Evolutionary conservation across 1,140 invertebrate genomes (phyloP).

Genomic region (Bilobella aurantiaca): DNA sequence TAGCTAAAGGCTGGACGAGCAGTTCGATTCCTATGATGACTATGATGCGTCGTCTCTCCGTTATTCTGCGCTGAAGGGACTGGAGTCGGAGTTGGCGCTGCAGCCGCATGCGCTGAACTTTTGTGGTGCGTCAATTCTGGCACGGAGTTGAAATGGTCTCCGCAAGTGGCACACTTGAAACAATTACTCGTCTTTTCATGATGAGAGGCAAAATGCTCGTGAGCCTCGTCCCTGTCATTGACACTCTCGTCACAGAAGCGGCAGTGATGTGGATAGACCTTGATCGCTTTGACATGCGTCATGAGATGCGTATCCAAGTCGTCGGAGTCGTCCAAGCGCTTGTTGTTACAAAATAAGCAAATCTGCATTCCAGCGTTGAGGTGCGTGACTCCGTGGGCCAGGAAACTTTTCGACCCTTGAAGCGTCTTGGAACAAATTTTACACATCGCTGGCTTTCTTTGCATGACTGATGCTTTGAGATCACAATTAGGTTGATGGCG

Average conservation of each 20-base stretch:
- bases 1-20: background rate
- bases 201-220: background rate
- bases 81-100: background rate
- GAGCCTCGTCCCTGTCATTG: background rate
- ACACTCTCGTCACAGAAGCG: background rate
- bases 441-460: slow-evolving; percentile 1
- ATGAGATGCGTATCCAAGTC: background rate
- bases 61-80: background rate
- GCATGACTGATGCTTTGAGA: background rate
- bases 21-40: background rate
- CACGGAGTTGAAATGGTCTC: background rate
- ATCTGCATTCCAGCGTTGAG: slow-evolving; percentile 3
- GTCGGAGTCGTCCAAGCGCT: background rate
- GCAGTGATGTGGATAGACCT: background rate
- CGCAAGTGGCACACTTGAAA: background rate
- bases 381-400: slow-evolving; percentile 6
- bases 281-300: background rate
- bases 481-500: background rate
- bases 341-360: slow-evolving; percentile 8
- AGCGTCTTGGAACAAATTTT: background rate
- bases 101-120: background rate
- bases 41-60: too few species aligned
- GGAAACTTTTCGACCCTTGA: background rate
- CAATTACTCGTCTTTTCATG: background rate
- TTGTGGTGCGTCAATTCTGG: background rate